A percentile compares a stretch with the other conserved stretches of the same genome.
These are phyloP conservation scores for Stratiomys singularior DNA, from an alignment of 2,888 invertebrate genomes.

Conservation along the genomic window DNA sequence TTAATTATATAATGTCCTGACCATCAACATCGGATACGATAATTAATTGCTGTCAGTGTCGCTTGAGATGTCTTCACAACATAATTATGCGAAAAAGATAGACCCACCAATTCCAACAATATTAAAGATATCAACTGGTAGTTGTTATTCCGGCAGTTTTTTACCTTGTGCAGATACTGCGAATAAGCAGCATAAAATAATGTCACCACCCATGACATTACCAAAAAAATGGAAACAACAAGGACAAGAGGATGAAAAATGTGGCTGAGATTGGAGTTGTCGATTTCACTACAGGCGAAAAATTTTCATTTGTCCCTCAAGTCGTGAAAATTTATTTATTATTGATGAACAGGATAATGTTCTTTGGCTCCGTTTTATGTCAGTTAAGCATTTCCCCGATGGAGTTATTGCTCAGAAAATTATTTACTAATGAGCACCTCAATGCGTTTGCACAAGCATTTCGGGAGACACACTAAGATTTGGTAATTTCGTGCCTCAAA, in stretches of 20 bases:
- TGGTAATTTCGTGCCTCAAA: no score
- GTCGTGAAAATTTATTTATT: not conserved
- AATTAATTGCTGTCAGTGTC: not conserved
- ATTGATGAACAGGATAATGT: not conserved
- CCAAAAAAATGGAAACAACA: not conserved
- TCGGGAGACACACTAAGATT: no score
- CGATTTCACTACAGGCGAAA: no score
- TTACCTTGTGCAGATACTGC: not conserved
- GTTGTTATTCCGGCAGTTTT: not conserved
- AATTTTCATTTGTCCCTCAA: no score
- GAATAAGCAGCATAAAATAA: not conserved
- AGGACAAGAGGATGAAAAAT: no score
- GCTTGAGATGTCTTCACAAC: not conserved
- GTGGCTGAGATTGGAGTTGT: no score
- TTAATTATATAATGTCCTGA: not conserved
- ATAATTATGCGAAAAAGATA: conserved; percentile 29
- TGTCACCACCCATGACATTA: not conserved
- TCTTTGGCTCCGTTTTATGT: not conserved
- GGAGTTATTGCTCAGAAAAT: no score
- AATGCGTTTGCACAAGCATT: no score
- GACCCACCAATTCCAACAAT: not conserved
- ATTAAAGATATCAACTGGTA: not conserved
- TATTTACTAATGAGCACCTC: no score
- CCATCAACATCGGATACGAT: not conserved
- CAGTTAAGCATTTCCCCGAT: no score